These are phyloP conservation scores for Agonopterix subpropinquella DNA, from an alignment of 2,888 invertebrate species.

Conservation along the genomic window DNA sequence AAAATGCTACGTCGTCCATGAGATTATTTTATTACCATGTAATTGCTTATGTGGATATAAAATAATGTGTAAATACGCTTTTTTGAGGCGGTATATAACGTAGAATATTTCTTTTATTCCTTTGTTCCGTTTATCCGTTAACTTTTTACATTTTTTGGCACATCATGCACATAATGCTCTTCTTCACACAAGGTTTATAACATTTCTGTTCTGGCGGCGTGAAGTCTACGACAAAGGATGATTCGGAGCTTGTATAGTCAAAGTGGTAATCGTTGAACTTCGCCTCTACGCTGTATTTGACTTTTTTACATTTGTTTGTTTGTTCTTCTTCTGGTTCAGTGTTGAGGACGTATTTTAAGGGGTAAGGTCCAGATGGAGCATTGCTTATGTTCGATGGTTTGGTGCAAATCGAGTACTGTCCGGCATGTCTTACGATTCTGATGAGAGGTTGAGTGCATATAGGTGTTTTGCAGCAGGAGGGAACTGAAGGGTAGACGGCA, in stretches of 20 bases:
- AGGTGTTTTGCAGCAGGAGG: slow-evolving; percentile 36
- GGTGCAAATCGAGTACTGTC: slow-evolving; percentile 58
- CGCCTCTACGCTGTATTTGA: slow-evolving; percentile 58
- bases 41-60: background rate
- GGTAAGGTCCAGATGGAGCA: slow-evolving; percentile 56
- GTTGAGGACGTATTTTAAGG: slow-evolving; percentile 61
- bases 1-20: too few relatives aligned
- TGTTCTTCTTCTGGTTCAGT: slow-evolving; percentile 21
- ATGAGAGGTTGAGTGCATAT: slow-evolving; percentile 41
- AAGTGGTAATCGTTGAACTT: slow-evolving; percentile 64
- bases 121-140: too few relatives aligned
- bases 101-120: background rate
- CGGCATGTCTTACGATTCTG: slow-evolving; percentile 52
- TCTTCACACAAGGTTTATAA: slow-evolving; percentile 44
- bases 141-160: slow-evolving; percentile 9
- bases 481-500: slow-evolving; percentile 26
- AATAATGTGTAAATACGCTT: slow-evolving; percentile 5
- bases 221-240: slow-evolving; percentile 62
- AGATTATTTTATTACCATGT: too few relatives aligned
- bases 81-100: slow-evolving; percentile 3
- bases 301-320: slow-evolving; percentile 4
- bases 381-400: slow-evolving; percentile 56
- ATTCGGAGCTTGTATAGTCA: slow-evolving; percentile 60
- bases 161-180: slow-evolving; percentile 29
- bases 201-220: slow-evolving; percentile 54